Percentiles rank a stretch among this genome's conserved stretches.
These are phyloP conservation scores for Neoitamus cyanurus DNA, from an alignment of 2,888 invertebrate species.

Conservation along the genomic window DNA sequence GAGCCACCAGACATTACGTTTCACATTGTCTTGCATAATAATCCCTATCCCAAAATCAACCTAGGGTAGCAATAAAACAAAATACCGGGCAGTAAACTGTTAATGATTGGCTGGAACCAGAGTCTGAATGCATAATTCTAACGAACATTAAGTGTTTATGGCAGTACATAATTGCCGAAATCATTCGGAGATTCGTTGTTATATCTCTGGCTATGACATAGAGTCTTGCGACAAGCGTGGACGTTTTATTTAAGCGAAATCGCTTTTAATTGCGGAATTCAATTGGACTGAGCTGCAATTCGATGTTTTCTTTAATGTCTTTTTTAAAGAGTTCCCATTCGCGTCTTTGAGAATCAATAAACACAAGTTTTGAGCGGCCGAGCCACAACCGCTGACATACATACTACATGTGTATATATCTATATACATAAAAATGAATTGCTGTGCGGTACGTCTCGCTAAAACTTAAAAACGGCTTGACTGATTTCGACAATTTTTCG, in stretches of 20 bases:
- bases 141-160: background rate
- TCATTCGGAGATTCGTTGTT: background rate
- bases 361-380: too few relatives aligned
- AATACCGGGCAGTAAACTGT: slow-evolving; percentile 21
- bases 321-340: background rate
- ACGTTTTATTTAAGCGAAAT: background rate
- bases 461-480: too few relatives aligned
- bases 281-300: background rate
- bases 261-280: background rate
- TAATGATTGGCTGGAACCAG: slow-evolving; percentile 14
- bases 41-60: background rate
- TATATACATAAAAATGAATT: too few relatives aligned
- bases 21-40: background rate
- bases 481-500: too few relatives aligned
- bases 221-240: background rate
- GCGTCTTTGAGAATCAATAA: too few relatives aligned
- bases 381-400: too few relatives aligned
- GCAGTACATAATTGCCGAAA: background rate
- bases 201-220: background rate
- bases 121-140: background rate
- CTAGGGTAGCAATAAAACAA: background rate
- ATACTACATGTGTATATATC: too few relatives aligned
- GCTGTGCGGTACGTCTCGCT: too few relatives aligned
- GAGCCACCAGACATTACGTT: background rate
- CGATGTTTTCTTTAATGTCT: background rate